Evolutionary conservation across 2,113 vertebrate species (phyloP), one percentile per base, ranked within the genome.

Genomic region (Dissostichus mawsoni): DNA sequence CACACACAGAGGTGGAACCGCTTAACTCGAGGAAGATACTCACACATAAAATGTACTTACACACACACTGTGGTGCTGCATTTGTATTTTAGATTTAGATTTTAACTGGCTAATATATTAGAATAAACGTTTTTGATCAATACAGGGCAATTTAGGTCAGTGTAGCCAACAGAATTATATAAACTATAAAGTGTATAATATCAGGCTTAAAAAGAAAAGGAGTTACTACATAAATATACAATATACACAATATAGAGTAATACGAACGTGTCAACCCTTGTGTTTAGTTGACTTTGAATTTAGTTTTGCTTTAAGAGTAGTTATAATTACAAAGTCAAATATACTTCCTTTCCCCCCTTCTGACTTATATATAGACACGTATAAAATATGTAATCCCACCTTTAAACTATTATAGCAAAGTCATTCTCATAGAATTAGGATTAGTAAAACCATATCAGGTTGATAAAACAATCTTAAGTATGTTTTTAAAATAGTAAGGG

Each of bases 1-100:
- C 74, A 69, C 69, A 77, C 48, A 67, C 48, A 74, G 57, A 74
- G 57, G 45, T 66, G 62, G 41, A 59, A 77, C 51, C 67, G 8
- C 33, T 66, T 6, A 66, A 65, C 61, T 72, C 3, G 1, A 74
- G 62, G 16, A 65, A 75, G 45, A 57, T 29, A 45, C 57, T 58
- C 33, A 29, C 14, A 78, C 17, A 58, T 18, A 59, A 8, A 56
- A 16, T 12, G 5, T 13, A 62, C 5, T 41, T 11, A n/a, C 44
- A 33, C 12, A 67, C 48, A 71, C 0, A 29, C 57, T 48, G 8
- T 2, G 65, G 8, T 17, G 50, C 18, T 55, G 10, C 25, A 69
- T 33, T 62, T 51, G 57, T 14, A 25, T 12, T 57, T 45, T 51
- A 68, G 2, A 50, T 48, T 58, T 72, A 1, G 10, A 68, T 47